Base-by-base conservation (phyloP, 2,888 invertebrate genomes). In the Eurois occulta region DNA sequence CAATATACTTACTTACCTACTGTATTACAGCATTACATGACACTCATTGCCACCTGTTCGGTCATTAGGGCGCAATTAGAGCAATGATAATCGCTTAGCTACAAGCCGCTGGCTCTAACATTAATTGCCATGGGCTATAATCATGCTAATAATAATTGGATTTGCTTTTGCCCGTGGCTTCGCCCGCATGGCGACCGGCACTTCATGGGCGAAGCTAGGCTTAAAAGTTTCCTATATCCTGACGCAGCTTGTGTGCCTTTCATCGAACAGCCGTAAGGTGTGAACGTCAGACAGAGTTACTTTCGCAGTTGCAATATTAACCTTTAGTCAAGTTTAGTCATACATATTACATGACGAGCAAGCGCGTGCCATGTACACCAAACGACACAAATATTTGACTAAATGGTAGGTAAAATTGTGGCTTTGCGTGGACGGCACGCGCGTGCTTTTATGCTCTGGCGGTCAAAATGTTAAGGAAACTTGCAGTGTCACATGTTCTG, bases 21-120 rank as follows among this genome's bases (percentile, higher is more conserved):
- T 7, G 28, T 60, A 8, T 58, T 1, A 58, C 28, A 18, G 7
- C 28, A 58, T 16, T 28, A 28, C 28, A 60, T 32, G 58, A 18
- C 28, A 28, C 58, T 28, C 58, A 18, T 32, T 60, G 32, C 32
- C 60, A 60, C 60, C 60, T 60, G 60, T 60, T 32, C 8, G 32
- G 60, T 60, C 60, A 60, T 60, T 60, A 60, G 32, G 32, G 60
- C 18, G 60, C 60, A 60, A 60, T 60, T 60, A 32, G 60, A 32
- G 60, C 60, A 60, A 18, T 32, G 32, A 60, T 60, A 32, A 60
- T 32, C 60, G 60, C 32, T 60, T 60, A 32, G 60, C 60, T 18
- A 32, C 60, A 60, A 32, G 60, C 60, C 32, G 32, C 60, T 60
- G 60, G 11, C 28, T 60, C 60, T 32, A 60, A 60, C 32, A 60